These are phyloP conservation scores for Hylaea fasciaria DNA, from an alignment of 2,888 invertebrate species.

Conservation along the genomic window DNA sequence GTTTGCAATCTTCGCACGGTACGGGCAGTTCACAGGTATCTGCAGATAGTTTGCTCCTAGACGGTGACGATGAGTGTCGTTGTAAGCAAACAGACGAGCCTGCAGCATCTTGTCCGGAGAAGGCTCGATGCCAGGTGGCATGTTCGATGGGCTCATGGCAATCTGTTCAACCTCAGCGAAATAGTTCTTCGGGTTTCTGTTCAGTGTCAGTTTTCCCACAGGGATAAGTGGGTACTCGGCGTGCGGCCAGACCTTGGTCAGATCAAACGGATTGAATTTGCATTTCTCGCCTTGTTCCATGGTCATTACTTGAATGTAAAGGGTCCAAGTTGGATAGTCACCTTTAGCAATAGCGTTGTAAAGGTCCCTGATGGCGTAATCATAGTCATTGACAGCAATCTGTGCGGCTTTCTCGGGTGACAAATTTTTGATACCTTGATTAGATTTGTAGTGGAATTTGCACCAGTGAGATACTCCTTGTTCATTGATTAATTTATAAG, in stretches of 20 bases:
- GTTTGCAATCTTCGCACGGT: constrained; percentile 87
- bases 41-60: constrained; percentile 96
- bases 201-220: constrained; percentile 93
- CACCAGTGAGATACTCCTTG: constrained; percentile 91
- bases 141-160: constrained; percentile 95
- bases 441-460: constrained; percentile 97
- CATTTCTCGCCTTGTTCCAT: constrained; percentile 91
- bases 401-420: constrained; percentile 87
- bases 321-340: constrained; percentile 90
- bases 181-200: constrained; percentile 96
- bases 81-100: constrained; percentile 94
- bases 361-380: constrained; percentile 94
- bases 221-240: constrained; percentile 93
- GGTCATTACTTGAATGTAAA: constrained; percentile 96
- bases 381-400: constrained; percentile 91
- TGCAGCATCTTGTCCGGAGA: constrained; percentile 97
- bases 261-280: constrained; percentile 96
- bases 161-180: constrained; percentile 97
- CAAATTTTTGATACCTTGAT: constrained; percentile 95
- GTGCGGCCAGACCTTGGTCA: constrained; percentile 97
- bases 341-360: constrained; percentile 94
- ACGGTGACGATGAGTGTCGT: constrained; percentile 94
- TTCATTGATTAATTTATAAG: constrained; percentile 94
- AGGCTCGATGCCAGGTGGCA: constrained; percentile 96
- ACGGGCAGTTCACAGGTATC: constrained; percentile 98